Evolutionary conservation across 2,888 invertebrate species (phyloP).

Genomic region (Caenorhabditis imperialis): DNA sequence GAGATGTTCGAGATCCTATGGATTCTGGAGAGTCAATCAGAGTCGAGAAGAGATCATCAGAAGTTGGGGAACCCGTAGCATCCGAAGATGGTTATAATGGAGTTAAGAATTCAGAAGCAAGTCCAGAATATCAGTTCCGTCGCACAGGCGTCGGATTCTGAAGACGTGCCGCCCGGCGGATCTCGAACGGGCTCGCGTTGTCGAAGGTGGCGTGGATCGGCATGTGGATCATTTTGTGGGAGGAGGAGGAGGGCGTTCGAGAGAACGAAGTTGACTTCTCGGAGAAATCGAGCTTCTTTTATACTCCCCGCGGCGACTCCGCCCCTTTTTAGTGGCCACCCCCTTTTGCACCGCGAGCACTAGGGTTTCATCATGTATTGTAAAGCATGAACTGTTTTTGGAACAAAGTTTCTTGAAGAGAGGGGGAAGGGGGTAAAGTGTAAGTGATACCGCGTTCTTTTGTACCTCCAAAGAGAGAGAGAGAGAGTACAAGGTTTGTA

Average conservation of each 20-base stretch:
- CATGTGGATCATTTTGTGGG: constrained; percentile 40
- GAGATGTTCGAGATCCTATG: no score
- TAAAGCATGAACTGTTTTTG: constrained; percentile 1
- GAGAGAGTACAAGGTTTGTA: no score
- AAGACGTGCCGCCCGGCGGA: constrained; percentile 23
- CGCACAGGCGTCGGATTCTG: constrained; percentile 3
- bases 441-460: no score
- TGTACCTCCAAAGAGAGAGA: no score
- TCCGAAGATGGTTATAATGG: constrained; percentile 11
- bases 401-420: no score
- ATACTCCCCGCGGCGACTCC: constrained; percentile 9
- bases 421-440: not conserved
- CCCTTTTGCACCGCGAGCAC: constrained; percentile 1
- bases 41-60: no score
- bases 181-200: constrained; percentile 19
- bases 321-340: constrained; percentile 9
- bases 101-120: not conserved
- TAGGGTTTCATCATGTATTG: constrained; percentile 16
- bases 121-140: no score
- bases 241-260: constrained; percentile 6
- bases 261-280: not conserved
- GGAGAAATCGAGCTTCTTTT: no score
- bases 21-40: no score
- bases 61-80: no score
- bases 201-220: constrained; percentile 35